Percentiles rank a stretch among this genome's conserved stretches.
These are phyloP conservation scores for Tenthredo scrophulariae DNA, from an alignment of 2,888 invertebrate species.

Conservation along the genomic window DNA sequence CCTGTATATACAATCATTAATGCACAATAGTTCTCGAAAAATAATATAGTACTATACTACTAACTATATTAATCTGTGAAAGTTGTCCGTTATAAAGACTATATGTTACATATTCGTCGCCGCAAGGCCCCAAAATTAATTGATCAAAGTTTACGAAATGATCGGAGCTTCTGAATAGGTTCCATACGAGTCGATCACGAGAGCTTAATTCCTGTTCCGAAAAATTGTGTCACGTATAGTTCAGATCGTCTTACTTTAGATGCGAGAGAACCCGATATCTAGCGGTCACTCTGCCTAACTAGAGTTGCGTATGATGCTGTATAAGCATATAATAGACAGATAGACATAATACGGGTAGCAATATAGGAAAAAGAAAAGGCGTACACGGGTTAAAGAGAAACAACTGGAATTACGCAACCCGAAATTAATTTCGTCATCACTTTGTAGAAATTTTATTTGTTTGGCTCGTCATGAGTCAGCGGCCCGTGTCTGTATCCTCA, in stretches of 20 bases:
- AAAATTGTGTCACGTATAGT: neutral
- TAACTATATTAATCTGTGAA: neutral
- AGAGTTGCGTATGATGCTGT: neutral
- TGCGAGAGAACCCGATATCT: neutral
- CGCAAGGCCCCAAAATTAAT: too few relatives aligned
- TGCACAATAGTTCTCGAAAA: neutral
- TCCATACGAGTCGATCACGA: neutral
- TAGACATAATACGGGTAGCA: neutral
- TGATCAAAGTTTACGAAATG: neutral
- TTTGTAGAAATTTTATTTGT: conserved; percentile 65
- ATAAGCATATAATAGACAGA: neutral
- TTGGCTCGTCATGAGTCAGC: conserved; percentile 67
- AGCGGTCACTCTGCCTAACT: neutral
- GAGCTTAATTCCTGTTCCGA: neutral
- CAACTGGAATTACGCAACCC: conserved; percentile 45
- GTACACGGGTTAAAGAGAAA: neutral
- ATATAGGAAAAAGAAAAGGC: neutral
- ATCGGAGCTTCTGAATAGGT: neutral
- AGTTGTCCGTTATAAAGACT: neutral
- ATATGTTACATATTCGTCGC: too few relatives aligned
- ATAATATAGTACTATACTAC: too few relatives aligned
- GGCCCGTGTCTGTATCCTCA: conserved; percentile 66
- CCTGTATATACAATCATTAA: conserved; percentile 77
- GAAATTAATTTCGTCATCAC: conserved; percentile 56
- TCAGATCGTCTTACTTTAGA: neutral